Evolutionary conservation across 64 coral and sea anemone species (phyloP).

Genomic region (Actinia equina): DNA sequence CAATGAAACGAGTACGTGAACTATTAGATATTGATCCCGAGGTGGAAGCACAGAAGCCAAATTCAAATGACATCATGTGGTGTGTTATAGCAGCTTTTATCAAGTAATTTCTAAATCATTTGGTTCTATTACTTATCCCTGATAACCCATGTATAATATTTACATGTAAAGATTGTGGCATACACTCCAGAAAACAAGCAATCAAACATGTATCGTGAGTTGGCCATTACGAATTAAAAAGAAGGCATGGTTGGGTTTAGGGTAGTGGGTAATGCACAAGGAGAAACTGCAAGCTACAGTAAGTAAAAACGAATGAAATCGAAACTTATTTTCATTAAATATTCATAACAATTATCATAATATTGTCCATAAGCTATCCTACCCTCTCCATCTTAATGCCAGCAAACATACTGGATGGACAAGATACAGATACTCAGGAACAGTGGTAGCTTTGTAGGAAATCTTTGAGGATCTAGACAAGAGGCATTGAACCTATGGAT

Average conservation of each 20-base stretch:
- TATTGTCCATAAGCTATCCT: too few species aligned
- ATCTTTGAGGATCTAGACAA: neutral
- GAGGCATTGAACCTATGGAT: too few species aligned
- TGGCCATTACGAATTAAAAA: neutral
- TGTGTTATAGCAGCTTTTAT: slow-evolving; percentile 96
- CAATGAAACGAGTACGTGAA: slow-evolving; percentile 95
- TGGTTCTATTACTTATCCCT: slow-evolving; percentile 16
- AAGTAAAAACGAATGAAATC: neutral
- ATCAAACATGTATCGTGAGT: neutral
- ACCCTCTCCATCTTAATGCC: neutral
- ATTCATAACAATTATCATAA: too few species aligned
- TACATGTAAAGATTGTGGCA: neutral
- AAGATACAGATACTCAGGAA: neutral
- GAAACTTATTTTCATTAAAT: neutral
- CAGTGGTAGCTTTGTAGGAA: neutral
- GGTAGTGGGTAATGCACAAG: neutral
- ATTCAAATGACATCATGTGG: slow-evolving; percentile 92
- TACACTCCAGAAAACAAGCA: neutral
- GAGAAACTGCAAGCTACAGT: too few species aligned
- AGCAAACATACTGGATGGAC: neutral
- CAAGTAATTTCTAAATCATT: slow-evolving; percentile 48
- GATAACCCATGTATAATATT: neutral
- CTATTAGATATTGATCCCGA: slow-evolving; percentile 94
- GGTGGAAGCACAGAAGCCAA: slow-evolving; percentile 83
- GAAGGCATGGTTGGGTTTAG: neutral